phyloP scores from a whole-genome alignment of 2,888 invertebrate species.

The Cryptocephalus primarius region DNA sequence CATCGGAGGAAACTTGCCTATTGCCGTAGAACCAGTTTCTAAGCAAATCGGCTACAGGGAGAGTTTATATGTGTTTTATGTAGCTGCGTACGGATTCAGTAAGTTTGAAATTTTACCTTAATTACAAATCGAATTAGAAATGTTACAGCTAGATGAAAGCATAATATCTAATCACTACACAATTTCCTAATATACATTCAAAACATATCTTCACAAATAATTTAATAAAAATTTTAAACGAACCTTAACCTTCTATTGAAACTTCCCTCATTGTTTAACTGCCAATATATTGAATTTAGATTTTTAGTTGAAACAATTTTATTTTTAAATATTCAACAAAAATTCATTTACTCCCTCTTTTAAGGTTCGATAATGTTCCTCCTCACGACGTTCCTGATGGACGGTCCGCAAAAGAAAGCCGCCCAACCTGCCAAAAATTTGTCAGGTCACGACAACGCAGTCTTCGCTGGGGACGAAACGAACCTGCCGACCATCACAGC shows the following conservation, averaged over 20 bases:
- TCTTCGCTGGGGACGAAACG: slow-evolving; percentile 30
- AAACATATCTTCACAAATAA: no score
- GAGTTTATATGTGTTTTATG: slow-evolving; percentile 78
- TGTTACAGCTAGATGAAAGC: no score
- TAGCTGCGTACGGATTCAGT: slow-evolving; percentile 80
- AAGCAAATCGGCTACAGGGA: slow-evolving; percentile 73
- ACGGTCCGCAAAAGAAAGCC: slow-evolving; percentile 39
- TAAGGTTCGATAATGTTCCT: slow-evolving; percentile 74
- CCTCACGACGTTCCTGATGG: slow-evolving; percentile 71
- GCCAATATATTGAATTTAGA: no score
- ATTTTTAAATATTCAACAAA: no score
- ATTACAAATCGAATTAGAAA: no score
- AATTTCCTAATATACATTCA: no score
- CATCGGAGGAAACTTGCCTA: slow-evolving; percentile 81
- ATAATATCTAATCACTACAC: no score
- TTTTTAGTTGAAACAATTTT: no score
- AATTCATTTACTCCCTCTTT: slow-evolving; percentile 9
- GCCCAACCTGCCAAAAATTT: slow-evolving; percentile 28
- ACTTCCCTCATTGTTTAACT: no score
- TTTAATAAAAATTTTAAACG: no score
- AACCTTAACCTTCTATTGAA: no score
- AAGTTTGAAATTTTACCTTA: no score
- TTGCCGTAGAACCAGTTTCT: slow-evolving; percentile 75
- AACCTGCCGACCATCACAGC: slow-evolving; percentile 26
- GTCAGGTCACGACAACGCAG: slow-evolving; percentile 30